A percentile compares a stretch with the other conserved stretches of the same genome.
Evolutionary conservation across 2,888 invertebrate species (phyloP).

Genomic region (Serrognathus titanus): DNA sequence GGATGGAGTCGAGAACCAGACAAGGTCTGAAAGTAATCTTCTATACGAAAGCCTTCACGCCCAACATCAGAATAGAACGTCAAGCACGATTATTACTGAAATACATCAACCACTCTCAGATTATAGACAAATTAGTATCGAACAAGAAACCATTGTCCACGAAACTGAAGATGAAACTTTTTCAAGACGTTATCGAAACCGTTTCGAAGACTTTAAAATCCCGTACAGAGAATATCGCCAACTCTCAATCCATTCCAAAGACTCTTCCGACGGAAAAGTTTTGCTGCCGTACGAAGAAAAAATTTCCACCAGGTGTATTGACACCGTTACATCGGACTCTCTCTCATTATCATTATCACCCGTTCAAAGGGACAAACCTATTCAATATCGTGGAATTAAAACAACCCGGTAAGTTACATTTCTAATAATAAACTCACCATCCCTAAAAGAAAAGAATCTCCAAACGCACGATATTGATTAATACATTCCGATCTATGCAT

Average conservation of each 20-base stretch:
- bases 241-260: constrained; percentile 6
- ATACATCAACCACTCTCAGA: constrained; percentile 11
- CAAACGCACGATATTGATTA: not conserved
- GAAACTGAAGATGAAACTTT: constrained; percentile 18
- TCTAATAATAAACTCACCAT: constrained; percentile 43
- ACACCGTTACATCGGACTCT: constrained; percentile 38
- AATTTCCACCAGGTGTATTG: constrained; percentile 19
- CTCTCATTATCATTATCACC: constrained; percentile 40
- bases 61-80: constrained; percentile 11
- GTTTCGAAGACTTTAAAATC: constrained; percentile 23
- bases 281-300: constrained; percentile 13
- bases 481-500: not conserved
- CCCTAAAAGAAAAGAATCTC: constrained; percentile 10
- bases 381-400: constrained; percentile 30
- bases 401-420: constrained; percentile 11
- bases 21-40: constrained; percentile 6
- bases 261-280: constrained; percentile 6
- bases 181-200: constrained; percentile 22
- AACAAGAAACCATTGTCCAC: constrained; percentile 8
- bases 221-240: constrained; percentile 17
- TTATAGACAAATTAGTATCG: constrained; percentile 4
- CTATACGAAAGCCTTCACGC: constrained; percentile 10
- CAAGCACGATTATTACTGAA: constrained; percentile 17
- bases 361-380: constrained; percentile 27
- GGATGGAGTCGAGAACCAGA: constrained; percentile 19